phyloP scores from a whole-genome alignment of 2,113 vertebrate species.

The Seriola quinqueradiata region DNA sequence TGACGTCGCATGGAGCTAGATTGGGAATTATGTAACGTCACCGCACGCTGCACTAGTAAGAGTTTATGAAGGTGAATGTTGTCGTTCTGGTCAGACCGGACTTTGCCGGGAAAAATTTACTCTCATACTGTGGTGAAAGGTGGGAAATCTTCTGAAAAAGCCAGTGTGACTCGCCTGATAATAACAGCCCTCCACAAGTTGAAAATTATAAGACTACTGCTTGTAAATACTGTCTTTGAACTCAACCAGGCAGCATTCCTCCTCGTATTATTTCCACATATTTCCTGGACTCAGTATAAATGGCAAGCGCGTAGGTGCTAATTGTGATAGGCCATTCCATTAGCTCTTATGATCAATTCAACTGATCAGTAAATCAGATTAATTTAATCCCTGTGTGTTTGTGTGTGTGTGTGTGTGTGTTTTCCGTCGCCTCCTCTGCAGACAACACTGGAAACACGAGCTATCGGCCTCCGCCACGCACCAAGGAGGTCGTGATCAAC shows the following conservation, averaged over 20 bases:
- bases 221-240: background rate
- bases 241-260: background rate
- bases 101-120: too few relatives aligned
- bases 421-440: slow-evolving; percentile 54
- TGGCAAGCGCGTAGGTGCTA: background rate
- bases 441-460: slow-evolving; percentile 89
- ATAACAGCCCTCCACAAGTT: background rate
- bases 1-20: background rate
- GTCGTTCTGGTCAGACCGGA: background rate
- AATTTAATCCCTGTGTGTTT: background rate
- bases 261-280: background rate
- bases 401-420: background rate
- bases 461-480: slow-evolving; percentile 91
- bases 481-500: slow-evolving; percentile 94
- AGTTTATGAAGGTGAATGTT: background rate
- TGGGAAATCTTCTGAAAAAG: background rate
- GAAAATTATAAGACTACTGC: background rate
- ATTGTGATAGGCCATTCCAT: background rate
- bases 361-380: background rate
- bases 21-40: background rate
- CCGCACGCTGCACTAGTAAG: background rate
- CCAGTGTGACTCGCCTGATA: background rate
- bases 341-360: background rate
- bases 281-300: background rate
- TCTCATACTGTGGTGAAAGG: background rate